Evolutionary conservation across 2,888 invertebrate genomes (phyloP).

Genomic region (Orthosia cruda): DNA sequence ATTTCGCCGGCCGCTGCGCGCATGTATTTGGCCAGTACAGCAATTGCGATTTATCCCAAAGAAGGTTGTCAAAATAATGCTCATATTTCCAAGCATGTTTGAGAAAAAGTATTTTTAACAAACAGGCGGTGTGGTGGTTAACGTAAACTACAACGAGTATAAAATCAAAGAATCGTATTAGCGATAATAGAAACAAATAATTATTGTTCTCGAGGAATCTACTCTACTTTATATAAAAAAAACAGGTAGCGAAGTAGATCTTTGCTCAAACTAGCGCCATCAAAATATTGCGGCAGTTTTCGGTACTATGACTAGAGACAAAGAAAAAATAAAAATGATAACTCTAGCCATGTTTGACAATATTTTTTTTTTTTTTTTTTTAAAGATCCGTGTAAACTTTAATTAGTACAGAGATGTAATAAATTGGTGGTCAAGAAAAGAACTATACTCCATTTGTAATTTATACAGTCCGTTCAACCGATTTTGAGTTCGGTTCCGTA

Average conservation of each 20-base stretch:
- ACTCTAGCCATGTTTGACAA: constrained; percentile 67
- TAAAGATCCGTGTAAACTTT: constrained; percentile 45
- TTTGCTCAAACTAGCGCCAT: constrained; percentile 55
- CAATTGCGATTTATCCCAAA: too few relatives aligned
- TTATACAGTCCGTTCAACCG: too few relatives aligned
- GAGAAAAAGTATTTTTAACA: too few relatives aligned
- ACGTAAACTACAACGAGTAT: not conserved
- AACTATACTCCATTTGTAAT: not conserved
- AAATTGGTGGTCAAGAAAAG: not conserved
- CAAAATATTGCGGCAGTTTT: constrained; percentile 3
- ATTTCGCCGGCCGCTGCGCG: too few relatives aligned
- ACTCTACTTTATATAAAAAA: not conserved
- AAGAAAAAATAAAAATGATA: constrained; percentile 40
- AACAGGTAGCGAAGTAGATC: not conserved
- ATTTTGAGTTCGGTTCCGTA: too few relatives aligned
- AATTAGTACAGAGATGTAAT: not conserved
- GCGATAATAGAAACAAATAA: not conserved
- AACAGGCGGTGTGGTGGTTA: too few relatives aligned
- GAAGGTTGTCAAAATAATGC: too few relatives aligned
- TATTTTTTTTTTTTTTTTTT: too few relatives aligned
- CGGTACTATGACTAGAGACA: constrained; percentile 16
- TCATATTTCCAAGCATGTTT: too few relatives aligned
- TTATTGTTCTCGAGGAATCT: not conserved
- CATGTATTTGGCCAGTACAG: too few relatives aligned
- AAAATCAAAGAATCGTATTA: not conserved